Base-by-base conservation (phyloP, 2,113 vertebrate genomes). In the Eretmochelys imbricata region DNA sequence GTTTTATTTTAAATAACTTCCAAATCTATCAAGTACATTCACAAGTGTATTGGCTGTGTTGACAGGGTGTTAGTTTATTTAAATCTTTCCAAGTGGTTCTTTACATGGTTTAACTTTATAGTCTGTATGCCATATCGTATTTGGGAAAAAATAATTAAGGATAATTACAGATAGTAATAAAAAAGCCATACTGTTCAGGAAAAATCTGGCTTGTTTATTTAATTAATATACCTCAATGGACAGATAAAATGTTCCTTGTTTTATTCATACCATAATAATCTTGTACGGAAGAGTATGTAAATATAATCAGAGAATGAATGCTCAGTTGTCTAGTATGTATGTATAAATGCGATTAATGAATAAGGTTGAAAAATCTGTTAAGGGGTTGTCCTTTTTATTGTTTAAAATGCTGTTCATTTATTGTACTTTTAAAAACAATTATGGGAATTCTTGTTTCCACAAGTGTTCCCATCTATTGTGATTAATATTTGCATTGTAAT, bases 361-460 rank as follows among this genome's bases (percentile, higher is more conserved):
- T 93, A 93, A 75, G 31, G 88, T 76, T 75, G 54, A 8, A 35
- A 19, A 8, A 14, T 76, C 22, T 72, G 2, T 76, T 9, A 27
- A 42, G 10, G 42, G 5, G 50, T 80, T 46, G 62, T 94, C 55
- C 46, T 55, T 27, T 84, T 89, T 93, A 91, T 94, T 97, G 95
- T 97, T 97, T 95, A 82, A 86, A 85, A n/a, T 38, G 16, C 82
- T 69, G 38, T 94, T 97, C 92, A 79, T 94, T 96, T 96, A 95
- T 96, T 98, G 95, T 97, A 96, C 91, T 91, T 90, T 85, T 93
- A 89, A 94, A 96, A 94, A 97, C 10, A 95, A 96, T 93, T 96
- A 94, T 97, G 96, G 95, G 94, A 95, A 97, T 95, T 94, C 92
- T 97, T 94, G 90, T 96, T 97, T 93, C 96, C 92, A 93, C 85